Evolutionary conservation across 2,113 vertebrate genomes (phyloP).

Genomic region (Strigops habroptila): DNA sequence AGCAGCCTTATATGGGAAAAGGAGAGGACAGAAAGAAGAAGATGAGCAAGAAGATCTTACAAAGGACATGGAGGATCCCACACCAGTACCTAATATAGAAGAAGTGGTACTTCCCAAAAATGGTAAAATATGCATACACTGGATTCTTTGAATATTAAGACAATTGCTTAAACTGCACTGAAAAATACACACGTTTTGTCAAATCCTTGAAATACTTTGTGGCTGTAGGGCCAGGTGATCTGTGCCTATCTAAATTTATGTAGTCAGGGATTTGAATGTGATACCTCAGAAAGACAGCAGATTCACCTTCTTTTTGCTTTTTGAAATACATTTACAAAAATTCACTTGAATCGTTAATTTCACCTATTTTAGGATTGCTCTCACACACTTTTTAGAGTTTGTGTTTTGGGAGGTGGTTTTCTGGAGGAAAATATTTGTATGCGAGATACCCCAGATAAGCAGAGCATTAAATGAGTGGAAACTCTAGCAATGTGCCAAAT

Average conservation of each 20-base stretch:
- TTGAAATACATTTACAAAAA: not conserved
- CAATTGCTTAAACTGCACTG: not conserved
- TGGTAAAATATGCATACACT: slow-evolving; percentile 54
- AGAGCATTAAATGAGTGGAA: not conserved
- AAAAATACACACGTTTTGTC: fast-evolving
- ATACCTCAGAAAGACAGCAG: not conserved
- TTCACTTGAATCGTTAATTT: not conserved
- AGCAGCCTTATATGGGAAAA: slow-evolving; percentile 85
- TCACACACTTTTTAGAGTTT: not conserved
- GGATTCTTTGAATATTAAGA: not conserved
- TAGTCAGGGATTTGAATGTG: not conserved
- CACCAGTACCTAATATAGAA: slow-evolving; percentile 92
- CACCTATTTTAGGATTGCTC: not conserved
- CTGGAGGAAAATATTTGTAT: not conserved
- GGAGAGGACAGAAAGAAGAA: slow-evolving; percentile 90
- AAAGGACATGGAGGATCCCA: slow-evolving; percentile 97
- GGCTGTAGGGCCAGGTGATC: not conserved
- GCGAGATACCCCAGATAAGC: not conserved
- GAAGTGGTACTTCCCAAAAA: slow-evolving; percentile 93
- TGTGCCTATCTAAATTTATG: not conserved
- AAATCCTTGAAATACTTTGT: not conserved
- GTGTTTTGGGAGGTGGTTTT: not conserved
- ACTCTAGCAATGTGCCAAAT: not conserved
- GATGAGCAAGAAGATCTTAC: slow-evolving; percentile 95
- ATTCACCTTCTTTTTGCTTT: not conserved